phyloP scores from a whole-genome alignment of 1,140 invertebrate species.

The Vollenhovia emeryi region DNA sequence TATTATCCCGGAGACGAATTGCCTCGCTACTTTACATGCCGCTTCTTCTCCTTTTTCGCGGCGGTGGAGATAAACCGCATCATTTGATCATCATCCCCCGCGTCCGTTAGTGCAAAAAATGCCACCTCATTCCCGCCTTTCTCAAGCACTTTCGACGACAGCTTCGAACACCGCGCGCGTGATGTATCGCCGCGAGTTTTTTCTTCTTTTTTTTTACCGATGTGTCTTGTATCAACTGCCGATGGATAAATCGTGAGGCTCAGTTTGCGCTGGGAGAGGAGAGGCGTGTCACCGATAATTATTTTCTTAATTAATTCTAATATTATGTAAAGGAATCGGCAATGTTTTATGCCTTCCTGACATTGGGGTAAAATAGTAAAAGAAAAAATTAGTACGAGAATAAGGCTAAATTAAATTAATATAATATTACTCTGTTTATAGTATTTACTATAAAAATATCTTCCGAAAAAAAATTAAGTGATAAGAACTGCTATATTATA shows the following conservation, averaged over 20 bases:
- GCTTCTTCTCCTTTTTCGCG: not conserved
- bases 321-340: not conserved
- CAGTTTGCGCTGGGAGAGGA: not conserved
- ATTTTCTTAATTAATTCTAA: slow-evolving; percentile 9
- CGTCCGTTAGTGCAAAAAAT: slow-evolving; percentile 19
- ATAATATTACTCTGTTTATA: not conserved
- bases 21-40: slow-evolving; percentile 50
- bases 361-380: not conserved
- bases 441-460: not conserved
- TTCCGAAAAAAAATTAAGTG: too few relatives aligned
- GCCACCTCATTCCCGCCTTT: slow-evolving; percentile 36
- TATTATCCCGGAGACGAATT: slow-evolving; percentile 61
- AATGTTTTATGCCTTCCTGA: not conserved
- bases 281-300: not conserved
- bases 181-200: slow-evolving; percentile 41
- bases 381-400: not conserved
- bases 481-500: not conserved
- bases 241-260: not conserved
- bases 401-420: not conserved
- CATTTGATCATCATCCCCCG: slow-evolving; percentile 62
- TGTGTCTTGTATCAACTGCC: slow-evolving; percentile 13
- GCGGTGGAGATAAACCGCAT: slow-evolving; percentile 50
- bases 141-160: slow-evolving; percentile 49
- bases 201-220: slow-evolving; percentile 16
- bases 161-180: slow-evolving; percentile 35